phyloP scores from a whole-genome alignment of 2,888 invertebrate genomes.

The Cosmia trapezina region DNA sequence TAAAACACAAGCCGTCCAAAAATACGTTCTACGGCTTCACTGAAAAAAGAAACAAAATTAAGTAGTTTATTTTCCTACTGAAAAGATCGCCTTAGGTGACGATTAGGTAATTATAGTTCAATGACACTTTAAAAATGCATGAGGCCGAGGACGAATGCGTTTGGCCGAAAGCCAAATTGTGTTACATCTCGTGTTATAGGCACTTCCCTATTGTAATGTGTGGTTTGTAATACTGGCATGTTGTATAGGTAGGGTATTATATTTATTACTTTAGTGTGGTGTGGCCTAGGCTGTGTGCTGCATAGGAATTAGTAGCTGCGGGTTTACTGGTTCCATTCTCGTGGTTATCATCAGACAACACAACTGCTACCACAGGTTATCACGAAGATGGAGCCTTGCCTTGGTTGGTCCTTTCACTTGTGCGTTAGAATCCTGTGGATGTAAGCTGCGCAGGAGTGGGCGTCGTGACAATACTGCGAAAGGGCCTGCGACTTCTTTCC shows the following conservation, averaged over 20 bases:
- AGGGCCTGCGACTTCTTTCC: too few relatives aligned
- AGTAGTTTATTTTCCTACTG: constrained; percentile 22
- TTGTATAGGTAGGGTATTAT: background rate
- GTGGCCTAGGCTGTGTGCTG: background rate
- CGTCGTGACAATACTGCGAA: too few relatives aligned
- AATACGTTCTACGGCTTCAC: constrained; percentile 23
- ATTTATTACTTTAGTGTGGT: background rate
- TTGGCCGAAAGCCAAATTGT: constrained; percentile 63
- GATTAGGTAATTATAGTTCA: constrained; percentile 70
- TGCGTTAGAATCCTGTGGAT: too few relatives aligned
- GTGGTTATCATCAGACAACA: too few relatives aligned
- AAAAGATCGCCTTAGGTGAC: constrained; percentile 37
- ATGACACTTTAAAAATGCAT: constrained; percentile 65
- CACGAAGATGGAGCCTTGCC: background rate
- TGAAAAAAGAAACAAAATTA: constrained; percentile 2
- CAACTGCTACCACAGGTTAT: background rate
- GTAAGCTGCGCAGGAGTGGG: too few relatives aligned
- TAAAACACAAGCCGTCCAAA: constrained; percentile 31
- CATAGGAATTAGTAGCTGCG: background rate
- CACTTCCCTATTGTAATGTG: constrained; percentile 55
- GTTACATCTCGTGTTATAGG: constrained; percentile 41
- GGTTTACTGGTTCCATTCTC: background rate
- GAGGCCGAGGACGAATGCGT: constrained; percentile 53
- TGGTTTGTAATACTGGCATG: constrained; percentile 23
- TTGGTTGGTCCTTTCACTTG: too few relatives aligned